Conservation (phyloP, 1,140 invertebrate species). For the Drosophila pallidifrons region DNA sequence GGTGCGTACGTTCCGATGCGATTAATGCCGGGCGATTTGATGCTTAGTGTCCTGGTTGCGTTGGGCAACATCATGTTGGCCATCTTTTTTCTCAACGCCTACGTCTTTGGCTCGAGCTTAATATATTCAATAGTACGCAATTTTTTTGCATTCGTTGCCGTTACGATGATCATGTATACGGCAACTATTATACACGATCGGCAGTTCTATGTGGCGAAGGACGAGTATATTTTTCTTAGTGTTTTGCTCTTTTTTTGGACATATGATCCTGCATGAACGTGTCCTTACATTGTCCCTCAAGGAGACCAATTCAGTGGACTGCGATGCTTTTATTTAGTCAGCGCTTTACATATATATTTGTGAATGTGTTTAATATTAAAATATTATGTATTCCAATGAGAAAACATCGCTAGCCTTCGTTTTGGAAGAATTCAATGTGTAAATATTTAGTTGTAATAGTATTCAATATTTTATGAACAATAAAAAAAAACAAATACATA, state of each 20-base stretch:
- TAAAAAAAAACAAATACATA: no score
- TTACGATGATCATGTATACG: conserved; percentile 66
- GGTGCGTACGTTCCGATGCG: conserved; percentile 72
- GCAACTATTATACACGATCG: conserved; percentile 72
- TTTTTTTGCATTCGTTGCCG: conserved; percentile 50
- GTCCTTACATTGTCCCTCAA: conserved; percentile 35
- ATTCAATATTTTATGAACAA: no score
- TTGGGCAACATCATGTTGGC: conserved; percentile 50
- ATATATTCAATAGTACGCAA: conserved; percentile 42
- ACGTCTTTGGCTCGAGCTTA: background rate
- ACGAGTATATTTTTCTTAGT: conserved; percentile 65
- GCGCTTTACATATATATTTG: background rate
- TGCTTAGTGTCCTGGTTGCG: conserved; percentile 55
- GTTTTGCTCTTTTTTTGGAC: conserved; percentile 62
- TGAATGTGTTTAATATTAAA: background rate
- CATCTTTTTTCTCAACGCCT: conserved; percentile 57
- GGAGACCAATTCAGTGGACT: background rate
- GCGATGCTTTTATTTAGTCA: background rate
- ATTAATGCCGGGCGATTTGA: conserved; percentile 63
- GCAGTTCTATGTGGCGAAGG: conserved; percentile 68
- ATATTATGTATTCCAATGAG: background rate
- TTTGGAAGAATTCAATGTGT: no score
- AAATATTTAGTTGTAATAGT: no score
- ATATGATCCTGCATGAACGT: conserved; percentile 67
- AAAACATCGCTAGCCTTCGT: background rate